phyloP scores from a whole-genome alignment of 2,113 vertebrate genomes.

The Solea solea region DNA sequence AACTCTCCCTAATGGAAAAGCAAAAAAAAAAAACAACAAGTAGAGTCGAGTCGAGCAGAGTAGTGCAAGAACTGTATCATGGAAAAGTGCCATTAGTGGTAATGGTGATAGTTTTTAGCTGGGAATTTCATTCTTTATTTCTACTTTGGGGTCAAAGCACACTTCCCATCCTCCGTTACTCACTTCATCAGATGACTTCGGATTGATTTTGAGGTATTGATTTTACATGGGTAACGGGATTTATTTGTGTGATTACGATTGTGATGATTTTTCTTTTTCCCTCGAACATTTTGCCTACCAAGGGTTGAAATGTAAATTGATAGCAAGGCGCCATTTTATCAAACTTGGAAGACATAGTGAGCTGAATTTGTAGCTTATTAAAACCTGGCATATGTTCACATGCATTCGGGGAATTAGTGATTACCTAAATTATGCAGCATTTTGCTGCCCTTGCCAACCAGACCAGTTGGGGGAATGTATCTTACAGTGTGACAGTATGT shows the following conservation, averaged over 20 bases:
- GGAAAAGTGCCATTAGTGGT: no score
- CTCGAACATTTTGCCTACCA: conserved; percentile 6
- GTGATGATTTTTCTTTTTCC: neutral
- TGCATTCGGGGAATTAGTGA: neutral
- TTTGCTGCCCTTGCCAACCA: neutral
- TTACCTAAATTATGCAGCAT: neutral
- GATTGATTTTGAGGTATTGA: conserved; percentile 51
- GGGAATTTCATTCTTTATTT: conserved; percentile 27
- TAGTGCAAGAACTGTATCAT: no score
- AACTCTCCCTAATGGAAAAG: no score
- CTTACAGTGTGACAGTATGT: no score
- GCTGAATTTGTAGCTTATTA: conserved; percentile 24
- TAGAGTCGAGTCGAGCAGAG: no score
- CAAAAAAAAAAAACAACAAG: no score
- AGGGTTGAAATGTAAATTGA: conserved; percentile 14
- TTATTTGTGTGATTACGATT: neutral
- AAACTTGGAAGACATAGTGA: conserved; percentile 1
- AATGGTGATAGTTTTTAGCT: neutral
- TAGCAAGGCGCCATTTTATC: neutral
- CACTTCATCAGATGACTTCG: conserved; percentile 1
- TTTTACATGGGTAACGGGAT: conserved; percentile 42
- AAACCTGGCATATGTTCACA: conserved; percentile 20
- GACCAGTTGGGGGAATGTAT: no score
- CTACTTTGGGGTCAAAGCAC: conserved; percentile 3
- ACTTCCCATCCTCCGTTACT: conserved; percentile 32